Conservation (phyloP, 2,113 vertebrate species). For the Psettodes erumei region DNA sequence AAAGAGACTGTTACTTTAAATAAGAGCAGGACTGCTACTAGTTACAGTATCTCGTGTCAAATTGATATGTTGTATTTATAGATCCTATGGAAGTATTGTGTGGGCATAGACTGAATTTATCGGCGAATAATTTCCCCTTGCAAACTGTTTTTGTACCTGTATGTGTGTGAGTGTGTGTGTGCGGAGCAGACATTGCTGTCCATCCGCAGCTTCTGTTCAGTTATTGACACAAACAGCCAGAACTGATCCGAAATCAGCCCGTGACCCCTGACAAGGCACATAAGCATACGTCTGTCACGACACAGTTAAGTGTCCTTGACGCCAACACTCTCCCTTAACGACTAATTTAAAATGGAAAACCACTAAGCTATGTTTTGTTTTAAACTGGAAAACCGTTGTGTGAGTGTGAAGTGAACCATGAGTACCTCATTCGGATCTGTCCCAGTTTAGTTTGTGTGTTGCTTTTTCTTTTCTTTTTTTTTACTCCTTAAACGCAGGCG, state of each 20-base stretch:
- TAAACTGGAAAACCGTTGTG: conserved; percentile 71
- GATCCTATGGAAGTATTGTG: conserved; percentile 58
- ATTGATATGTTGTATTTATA: conserved; percentile 78
- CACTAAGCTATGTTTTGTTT: conserved; percentile 74
- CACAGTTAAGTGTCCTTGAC: conserved; percentile 46
- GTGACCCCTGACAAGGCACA: conserved; percentile 57
- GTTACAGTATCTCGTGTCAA: conserved; percentile 42
- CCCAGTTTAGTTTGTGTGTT: conserved; percentile 74
- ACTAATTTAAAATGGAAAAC: conserved; percentile 75
- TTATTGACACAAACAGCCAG: conserved; percentile 42
- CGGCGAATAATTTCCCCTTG: conserved; percentile 26
- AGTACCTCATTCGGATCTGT: conserved; percentile 82
- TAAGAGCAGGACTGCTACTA: conserved; percentile 29
- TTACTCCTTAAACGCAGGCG: conserved; percentile 78
- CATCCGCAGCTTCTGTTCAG: conserved; percentile 25
- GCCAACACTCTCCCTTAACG: conserved; percentile 43
- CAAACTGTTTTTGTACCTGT: conserved; percentile 29
- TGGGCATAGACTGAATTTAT: conserved; percentile 39
- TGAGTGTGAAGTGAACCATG: conserved; percentile 79
- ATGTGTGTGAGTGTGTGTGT: conserved; percentile 35
- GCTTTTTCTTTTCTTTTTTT: conserved; percentile 46
- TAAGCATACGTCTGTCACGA: conserved; percentile 43
- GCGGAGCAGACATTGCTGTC: conserved; percentile 28
- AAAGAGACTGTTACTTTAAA: conserved; percentile 45
- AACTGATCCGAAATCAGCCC: conserved; percentile 48